Percentiles rank a stretch among this genome's conserved stretches.
These are phyloP conservation scores for Anastrepha ludens DNA, from an alignment of 1,140 invertebrate species.

Conservation along the genomic window DNA sequence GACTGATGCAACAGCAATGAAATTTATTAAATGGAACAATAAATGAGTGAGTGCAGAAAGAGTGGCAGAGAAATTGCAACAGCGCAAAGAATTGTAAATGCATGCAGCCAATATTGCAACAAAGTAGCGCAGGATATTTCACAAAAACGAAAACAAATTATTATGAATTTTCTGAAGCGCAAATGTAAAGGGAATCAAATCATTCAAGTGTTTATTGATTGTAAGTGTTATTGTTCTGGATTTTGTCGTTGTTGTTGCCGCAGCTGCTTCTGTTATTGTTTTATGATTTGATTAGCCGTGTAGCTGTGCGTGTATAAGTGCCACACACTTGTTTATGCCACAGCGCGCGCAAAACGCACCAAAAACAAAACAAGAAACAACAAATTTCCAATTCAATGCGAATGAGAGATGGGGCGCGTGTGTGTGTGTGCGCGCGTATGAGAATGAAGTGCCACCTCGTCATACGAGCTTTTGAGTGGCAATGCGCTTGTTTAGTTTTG, in stretches of 20 bases:
- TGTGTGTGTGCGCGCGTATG: neutral
- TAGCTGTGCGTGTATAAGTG: neutral
- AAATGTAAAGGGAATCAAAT: slow-evolving; percentile 29
- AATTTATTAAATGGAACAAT: neutral
- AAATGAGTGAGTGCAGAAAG: neutral
- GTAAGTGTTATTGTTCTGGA: neutral
- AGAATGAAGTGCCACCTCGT: neutral
- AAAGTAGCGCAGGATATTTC: neutral
- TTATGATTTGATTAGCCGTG: slow-evolving; percentile 46
- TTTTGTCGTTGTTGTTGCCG: neutral
- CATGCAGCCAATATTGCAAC: neutral
- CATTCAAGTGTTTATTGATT: slow-evolving; percentile 42
- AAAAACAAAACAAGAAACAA: neutral
- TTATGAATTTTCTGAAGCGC: slow-evolving; percentile 12
- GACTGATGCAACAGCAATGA: neutral
- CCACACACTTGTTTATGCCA: slow-evolving; percentile 21
- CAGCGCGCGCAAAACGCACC: neutral
- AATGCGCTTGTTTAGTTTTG: neutral
- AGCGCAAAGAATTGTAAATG: too few species aligned
- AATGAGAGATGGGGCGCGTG: neutral
- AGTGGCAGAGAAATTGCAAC: too few species aligned
- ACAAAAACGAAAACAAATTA: neutral
- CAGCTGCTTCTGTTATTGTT: slow-evolving; percentile 7
- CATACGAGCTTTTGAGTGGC: neutral
- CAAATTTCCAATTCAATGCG: neutral